Conservation (phyloP, 2,888 invertebrate species). For the Cyclophora punctaria region DNA sequence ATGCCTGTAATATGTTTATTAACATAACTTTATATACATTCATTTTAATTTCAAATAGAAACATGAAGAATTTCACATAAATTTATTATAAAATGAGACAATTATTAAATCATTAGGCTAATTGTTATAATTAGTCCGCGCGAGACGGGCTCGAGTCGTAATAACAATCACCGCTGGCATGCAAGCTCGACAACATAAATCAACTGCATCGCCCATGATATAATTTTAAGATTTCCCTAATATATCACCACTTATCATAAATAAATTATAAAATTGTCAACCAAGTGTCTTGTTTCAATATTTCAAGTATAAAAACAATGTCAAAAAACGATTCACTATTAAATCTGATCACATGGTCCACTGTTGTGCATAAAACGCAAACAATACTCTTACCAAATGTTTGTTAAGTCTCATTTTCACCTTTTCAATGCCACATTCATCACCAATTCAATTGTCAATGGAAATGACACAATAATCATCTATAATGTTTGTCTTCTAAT, state of each 20-base stretch:
- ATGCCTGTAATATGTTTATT: slow-evolving; percentile 71
- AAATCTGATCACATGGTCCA: slow-evolving; percentile 69
- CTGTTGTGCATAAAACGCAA: slow-evolving; percentile 66
- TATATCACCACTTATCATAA: slow-evolving; percentile 71
- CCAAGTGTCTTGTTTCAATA: slow-evolving; percentile 57
- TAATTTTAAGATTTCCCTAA: slow-evolving; percentile 45
- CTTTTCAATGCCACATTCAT: slow-evolving; percentile 49
- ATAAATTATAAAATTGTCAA: slow-evolving; percentile 73
- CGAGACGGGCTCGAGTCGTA: slow-evolving; percentile 28
- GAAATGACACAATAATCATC: slow-evolving; percentile 50
- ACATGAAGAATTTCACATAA: slow-evolving; percentile 63
- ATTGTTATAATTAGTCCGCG: slow-evolving; percentile 41
- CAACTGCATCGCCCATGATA: slow-evolving; percentile 42
- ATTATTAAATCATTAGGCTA: slow-evolving; percentile 53
- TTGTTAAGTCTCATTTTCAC: slow-evolving; percentile 54
- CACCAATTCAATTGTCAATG: slow-evolving; percentile 60
- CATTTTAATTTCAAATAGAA: slow-evolving; percentile 69
- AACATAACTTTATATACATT: slow-evolving; percentile 72
- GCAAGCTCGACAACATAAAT: slow-evolving; percentile 45
- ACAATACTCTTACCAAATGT: slow-evolving; percentile 55
- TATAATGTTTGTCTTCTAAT: slow-evolving; percentile 58
- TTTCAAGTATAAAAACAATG: slow-evolving; percentile 65
- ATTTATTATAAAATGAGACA: slow-evolving; percentile 59
- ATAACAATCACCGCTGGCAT: slow-evolving; percentile 31
- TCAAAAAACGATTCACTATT: slow-evolving; percentile 67